Percentiles rank a stretch among this genome's conserved stretches.
Conservation (phyloP, 1,140 invertebrate species). For the Drosophila teissieri region DNA sequence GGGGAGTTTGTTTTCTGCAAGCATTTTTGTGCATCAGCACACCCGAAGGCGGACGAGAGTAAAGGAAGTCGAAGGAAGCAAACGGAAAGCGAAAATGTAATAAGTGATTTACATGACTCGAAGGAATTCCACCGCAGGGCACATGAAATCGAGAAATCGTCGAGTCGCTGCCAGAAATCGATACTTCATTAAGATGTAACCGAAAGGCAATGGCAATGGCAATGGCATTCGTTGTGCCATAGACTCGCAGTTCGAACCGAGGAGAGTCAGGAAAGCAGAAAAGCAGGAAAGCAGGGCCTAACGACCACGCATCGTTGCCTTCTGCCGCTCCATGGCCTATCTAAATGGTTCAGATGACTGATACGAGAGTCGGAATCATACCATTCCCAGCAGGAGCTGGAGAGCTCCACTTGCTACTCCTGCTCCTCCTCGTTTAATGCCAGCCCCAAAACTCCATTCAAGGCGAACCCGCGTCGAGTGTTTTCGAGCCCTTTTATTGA, state of each 20-base stretch:
- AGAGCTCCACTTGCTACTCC: not conserved
- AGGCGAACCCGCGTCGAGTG: constrained; percentile 13
- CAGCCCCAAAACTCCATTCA: constrained; percentile 17
- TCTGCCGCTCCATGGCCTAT: constrained; percentile 53
- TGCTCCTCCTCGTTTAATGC: not conserved
- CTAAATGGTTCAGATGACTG: constrained; percentile 72
- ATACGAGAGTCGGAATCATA: constrained; percentile 65
- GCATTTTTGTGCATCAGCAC: constrained; percentile 63
- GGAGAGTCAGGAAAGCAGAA: constrained; percentile 18
- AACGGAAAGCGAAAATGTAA: constrained; percentile 63
- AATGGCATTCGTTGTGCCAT: not conserved
- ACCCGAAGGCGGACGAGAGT: constrained; percentile 3
- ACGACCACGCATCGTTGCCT: constrained; percentile 58
- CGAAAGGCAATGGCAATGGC: constrained; percentile 9
- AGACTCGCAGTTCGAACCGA: not conserved
- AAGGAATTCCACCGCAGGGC: constrained; percentile 73
- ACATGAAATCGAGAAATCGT: constrained; percentile 65
- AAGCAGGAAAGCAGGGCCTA: constrained; percentile 38
- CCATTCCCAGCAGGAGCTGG: too few relatives aligned
- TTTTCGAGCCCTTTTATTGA: constrained; percentile 55
- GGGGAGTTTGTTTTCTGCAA: constrained; percentile 35
- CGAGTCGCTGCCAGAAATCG: constrained; percentile 65
- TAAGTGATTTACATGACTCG: constrained; percentile 83
- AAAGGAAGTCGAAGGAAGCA: constrained; percentile 3
- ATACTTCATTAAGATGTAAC: constrained; percentile 80